Conservation (phyloP, 2,113 vertebrate genomes). For the Oncorhynchus nerka region DNA sequence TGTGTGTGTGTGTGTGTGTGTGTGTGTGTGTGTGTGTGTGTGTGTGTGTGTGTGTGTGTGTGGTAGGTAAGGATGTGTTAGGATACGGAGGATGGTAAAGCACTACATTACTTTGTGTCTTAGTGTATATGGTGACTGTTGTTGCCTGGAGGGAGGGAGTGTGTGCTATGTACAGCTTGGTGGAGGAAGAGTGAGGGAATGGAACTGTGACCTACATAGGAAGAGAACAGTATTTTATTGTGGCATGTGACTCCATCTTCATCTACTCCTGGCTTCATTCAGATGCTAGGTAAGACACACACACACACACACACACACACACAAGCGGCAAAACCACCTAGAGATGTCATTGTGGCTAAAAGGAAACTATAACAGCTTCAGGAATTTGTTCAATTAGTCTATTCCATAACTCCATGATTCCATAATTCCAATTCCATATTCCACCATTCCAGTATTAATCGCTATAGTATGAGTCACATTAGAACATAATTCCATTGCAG, state of each 20-base stretch:
- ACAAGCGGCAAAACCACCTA: background rate
- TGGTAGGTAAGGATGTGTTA: too few relatives aligned
- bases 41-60: background rate
- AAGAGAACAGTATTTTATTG: slow-evolving; percentile 17
- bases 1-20: background rate
- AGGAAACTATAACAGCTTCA: background rate
- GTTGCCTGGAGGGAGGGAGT: background rate
- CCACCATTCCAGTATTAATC: too few relatives aligned
- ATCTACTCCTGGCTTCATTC: slow-evolving; percentile 34
- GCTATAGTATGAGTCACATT: too few relatives aligned
- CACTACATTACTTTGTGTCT: too few relatives aligned
- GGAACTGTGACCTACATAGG: slow-evolving; percentile 59
- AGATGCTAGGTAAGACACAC: background rate
- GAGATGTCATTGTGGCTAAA: background rate
- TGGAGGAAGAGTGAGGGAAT: background rate
- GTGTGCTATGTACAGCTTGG: background rate
- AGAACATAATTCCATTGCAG: too few relatives aligned
- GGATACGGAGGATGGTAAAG: too few relatives aligned
- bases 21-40: background rate
- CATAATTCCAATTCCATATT: too few relatives aligned
- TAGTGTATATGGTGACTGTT: too few relatives aligned
- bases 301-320: slow-evolving; percentile 10
- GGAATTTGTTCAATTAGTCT: background rate
- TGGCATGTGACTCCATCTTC: slow-evolving; percentile 35
- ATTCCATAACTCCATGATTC: too few relatives aligned